phyloP scores from a whole-genome alignment of 2,888 invertebrate genomes.

The Elysia crispata region DNA sequence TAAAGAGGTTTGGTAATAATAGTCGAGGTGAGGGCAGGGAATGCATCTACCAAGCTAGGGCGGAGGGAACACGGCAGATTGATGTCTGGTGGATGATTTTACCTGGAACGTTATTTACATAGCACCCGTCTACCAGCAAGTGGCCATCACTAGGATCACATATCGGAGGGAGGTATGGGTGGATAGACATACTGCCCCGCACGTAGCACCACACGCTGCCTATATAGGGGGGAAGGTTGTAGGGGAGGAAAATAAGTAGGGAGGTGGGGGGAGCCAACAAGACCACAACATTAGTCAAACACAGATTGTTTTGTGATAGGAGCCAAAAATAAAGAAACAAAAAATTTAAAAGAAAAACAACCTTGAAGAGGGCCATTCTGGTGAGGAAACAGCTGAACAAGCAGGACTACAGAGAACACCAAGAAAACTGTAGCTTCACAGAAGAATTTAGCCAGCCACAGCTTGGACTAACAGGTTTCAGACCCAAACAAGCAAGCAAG shows the following conservation, averaged over 20 bases:
- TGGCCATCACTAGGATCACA: slow-evolving; percentile 47
- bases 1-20: too few relatives aligned
- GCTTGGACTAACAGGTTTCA: background rate
- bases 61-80: too few relatives aligned
- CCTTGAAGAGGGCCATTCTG: background rate
- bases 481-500: background rate
- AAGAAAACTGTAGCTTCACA: too few relatives aligned
- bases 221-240: slow-evolving; percentile 7
- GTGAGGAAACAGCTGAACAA: too few relatives aligned
- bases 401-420: too few relatives aligned
- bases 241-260: too few relatives aligned
- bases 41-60: background rate
- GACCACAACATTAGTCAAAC: too few relatives aligned
- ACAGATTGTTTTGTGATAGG: too few relatives aligned
- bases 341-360: background rate
- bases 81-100: background rate
- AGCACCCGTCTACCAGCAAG: slow-evolving; percentile 46
- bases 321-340: background rate
- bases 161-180: slow-evolving; percentile 43
- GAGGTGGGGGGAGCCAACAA: too few relatives aligned
- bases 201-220: slow-evolving; percentile 44
- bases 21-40: background rate
- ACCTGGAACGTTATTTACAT: slow-evolving; percentile 48
- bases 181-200: slow-evolving; percentile 45
- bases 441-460: background rate